phyloP scores from a whole-genome alignment of 2,888 invertebrate species.

The Cremastinae sp. region DNA sequence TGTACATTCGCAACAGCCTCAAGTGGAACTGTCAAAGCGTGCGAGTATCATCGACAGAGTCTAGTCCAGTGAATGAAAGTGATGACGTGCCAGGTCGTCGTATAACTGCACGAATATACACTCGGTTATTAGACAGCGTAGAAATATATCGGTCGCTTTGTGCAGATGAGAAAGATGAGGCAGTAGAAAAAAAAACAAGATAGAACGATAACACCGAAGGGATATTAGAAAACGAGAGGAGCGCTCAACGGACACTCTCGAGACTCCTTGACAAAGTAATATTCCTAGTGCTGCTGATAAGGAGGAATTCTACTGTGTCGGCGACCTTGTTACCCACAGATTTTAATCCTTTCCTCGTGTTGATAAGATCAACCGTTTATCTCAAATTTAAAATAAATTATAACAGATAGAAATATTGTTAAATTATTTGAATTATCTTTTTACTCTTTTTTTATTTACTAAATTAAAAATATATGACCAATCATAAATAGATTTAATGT shows the following conservation, averaged over 20 bases:
- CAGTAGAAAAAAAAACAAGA: conserved; percentile 8
- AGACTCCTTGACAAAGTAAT: conserved; percentile 41
- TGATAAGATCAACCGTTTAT: conserved; percentile 21
- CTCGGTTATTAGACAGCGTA: conserved; percentile 7
- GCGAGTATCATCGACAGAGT: conserved; percentile 35
- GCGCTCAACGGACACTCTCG: conserved; percentile 39
- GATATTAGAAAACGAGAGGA: too few species aligned
- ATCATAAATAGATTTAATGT: too few species aligned
- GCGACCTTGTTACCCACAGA: conserved; percentile 16
- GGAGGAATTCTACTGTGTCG: conserved; percentile 35
- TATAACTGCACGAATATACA: conserved; percentile 14
- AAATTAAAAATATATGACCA: too few species aligned
- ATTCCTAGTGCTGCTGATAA: conserved; percentile 47
- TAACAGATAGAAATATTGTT: conserved; percentile 14
- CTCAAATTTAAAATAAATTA: conserved; percentile 8
- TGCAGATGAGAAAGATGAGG: not conserved
- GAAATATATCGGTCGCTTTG: conserved; percentile 17
- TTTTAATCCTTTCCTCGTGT: conserved; percentile 9
- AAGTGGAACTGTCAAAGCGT: too few species aligned
- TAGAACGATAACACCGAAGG: conserved; percentile 26
- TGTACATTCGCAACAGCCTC: too few species aligned
- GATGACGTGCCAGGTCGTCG: conserved; percentile 39
- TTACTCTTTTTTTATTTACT: too few species aligned
- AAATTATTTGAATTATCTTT: too few species aligned
- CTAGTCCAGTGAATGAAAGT: conserved; percentile 48